phyloP scores from a whole-genome alignment of 37 sponge, comb jelly and placozoan genomes.

The Haliclona indistincta region DNA sequence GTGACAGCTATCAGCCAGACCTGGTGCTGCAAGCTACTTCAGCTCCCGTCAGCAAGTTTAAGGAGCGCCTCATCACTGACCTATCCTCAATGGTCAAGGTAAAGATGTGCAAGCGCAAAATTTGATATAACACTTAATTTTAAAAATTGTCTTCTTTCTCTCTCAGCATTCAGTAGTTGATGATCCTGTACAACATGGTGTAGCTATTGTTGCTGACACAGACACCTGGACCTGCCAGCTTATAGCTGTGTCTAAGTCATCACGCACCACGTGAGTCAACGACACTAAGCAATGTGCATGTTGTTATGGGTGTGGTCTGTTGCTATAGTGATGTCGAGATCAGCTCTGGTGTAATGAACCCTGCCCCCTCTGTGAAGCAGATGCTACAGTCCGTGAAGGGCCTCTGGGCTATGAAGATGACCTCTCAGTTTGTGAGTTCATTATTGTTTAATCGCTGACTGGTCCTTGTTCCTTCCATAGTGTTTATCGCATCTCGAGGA shows the following conservation, averaged over 20 bases:
- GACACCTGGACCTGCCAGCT: slow-evolving; percentile 34
- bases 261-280: slow-evolving; percentile 14
- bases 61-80: slow-evolving; percentile 42
- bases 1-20: slow-evolving; percentile 60
- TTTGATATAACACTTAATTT: neutral
- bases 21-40: slow-evolving; percentile 84
- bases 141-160: neutral
- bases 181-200: slow-evolving; percentile 56
- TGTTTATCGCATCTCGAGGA: slow-evolving; percentile 67
- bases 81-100: slow-evolving; percentile 56
- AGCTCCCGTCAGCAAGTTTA: slow-evolving; percentile 26
- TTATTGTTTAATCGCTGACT: too few species aligned
- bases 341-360: neutral
- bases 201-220: slow-evolving; percentile 53
- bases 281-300: neutral
- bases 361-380: slow-evolving; percentile 34
- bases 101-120: neutral
- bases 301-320: neutral
- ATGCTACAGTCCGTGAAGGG: slow-evolving; percentile 44
- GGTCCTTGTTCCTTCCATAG: slow-evolving; percentile 2
- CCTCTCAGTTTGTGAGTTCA: slow-evolving; percentile 71
- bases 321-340: slow-evolving; percentile 29
- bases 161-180: slow-evolving; percentile 61
- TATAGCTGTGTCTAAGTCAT: slow-evolving; percentile 19
- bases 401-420: slow-evolving; percentile 55